Conservation (phyloP, 2,797 vertebrate species). For the Helarctos malayanus region DNA sequence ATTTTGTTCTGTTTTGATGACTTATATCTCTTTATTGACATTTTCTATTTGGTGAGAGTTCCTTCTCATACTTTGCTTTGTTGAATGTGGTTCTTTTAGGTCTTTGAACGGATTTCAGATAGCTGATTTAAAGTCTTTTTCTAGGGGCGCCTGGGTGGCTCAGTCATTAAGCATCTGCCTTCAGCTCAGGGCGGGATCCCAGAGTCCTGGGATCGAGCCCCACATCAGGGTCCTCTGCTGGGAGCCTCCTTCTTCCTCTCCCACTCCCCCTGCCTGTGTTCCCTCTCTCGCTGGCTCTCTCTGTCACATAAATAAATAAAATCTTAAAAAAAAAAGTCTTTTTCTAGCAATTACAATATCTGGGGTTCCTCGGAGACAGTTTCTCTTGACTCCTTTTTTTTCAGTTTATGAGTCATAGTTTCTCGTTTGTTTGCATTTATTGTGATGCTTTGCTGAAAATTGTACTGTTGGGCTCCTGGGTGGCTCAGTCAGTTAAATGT, state of each 20-base stretch:
- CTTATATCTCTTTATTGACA: neutral
- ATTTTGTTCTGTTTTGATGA: neutral
- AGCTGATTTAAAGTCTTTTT: neutral
- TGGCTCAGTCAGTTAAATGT: too few species aligned
- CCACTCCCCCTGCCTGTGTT: too few species aligned
- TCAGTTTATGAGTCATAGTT: too few species aligned
- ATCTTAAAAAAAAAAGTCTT: neutral
- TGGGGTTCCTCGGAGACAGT: neutral
- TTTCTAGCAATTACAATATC: neutral
- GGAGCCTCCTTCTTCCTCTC: too few species aligned
- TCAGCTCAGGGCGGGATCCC: too few species aligned
- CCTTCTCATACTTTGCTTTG: too few species aligned
- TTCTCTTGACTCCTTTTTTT: neutral
- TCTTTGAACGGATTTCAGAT: neutral
- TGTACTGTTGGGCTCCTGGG: neutral
- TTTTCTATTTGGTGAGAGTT: neutral
- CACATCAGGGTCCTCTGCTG: too few species aligned
- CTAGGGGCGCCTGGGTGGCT: neutral
- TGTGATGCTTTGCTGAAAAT: neutral
- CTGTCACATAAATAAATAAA: too few species aligned
- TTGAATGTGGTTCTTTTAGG: neutral
- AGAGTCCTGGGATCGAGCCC: too few species aligned
- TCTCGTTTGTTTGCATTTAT: neutral
- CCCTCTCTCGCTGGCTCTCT: too few species aligned
- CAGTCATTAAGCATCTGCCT: too few species aligned